Conservation (phyloP, 2,113 vertebrate species). For the Corvus cornix region DNA sequence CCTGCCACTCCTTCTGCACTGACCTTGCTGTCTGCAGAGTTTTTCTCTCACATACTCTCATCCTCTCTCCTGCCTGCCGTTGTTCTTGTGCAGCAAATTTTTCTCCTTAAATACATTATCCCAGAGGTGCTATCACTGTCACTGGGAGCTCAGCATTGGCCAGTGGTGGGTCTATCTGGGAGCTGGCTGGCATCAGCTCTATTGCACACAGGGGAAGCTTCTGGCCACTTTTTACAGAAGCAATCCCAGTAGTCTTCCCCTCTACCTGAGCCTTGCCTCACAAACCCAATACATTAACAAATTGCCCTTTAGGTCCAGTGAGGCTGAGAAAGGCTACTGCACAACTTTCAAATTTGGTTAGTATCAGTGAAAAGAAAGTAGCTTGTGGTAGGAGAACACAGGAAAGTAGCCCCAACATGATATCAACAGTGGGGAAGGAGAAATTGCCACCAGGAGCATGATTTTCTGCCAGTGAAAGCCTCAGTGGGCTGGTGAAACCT, state of each 20-base stretch:
- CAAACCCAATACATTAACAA: neutral
- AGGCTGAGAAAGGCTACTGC: neutral
- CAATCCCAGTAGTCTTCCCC: neutral
- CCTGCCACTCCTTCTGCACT: neutral
- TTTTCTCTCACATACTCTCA: neutral
- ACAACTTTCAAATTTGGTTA: neutral
- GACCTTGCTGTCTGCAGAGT: neutral
- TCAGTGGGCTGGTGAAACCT: neutral
- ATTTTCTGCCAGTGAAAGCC: neutral
- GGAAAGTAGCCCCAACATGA: neutral
- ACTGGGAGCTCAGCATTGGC: neutral
- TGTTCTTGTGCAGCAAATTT: neutral
- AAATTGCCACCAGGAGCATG: neutral
- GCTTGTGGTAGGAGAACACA: fast-evolving
- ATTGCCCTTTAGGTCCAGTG: neutral
- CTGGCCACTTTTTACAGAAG: neutral
- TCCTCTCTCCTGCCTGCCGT: neutral
- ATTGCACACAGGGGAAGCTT: neutral
- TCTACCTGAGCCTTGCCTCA: neutral
- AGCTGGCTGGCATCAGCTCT: neutral
- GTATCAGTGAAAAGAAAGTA: neutral
- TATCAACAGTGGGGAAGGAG: neutral
- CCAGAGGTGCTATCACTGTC: too few species aligned
- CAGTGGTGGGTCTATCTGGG: too few species aligned
- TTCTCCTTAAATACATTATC: neutral